These are phyloP conservation scores for Morone chrysops DNA, from an alignment of 2,113 vertebrate species.

Conservation along the genomic window DNA sequence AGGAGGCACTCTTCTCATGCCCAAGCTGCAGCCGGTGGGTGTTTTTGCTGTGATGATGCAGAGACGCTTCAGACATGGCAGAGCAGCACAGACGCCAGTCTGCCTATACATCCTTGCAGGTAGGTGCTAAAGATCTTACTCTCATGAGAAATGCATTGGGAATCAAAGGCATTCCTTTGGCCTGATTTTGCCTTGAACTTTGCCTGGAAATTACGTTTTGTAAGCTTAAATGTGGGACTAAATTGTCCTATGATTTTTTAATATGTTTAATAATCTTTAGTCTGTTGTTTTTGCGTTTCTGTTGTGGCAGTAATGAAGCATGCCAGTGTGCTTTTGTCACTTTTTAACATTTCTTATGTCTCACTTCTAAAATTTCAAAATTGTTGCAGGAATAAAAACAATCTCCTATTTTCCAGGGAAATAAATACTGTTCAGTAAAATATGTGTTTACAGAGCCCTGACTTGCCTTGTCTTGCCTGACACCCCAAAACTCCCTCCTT, in stretches of 20 bases:
- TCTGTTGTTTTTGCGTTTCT: slow-evolving; percentile 15
- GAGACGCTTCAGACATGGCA: slow-evolving; percentile 62
- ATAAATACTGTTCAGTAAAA: slow-evolving; percentile 46
- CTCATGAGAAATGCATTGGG: slow-evolving; percentile 32
- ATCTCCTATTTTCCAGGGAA: slow-evolving; percentile 6
- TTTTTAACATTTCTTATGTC: slow-evolving; percentile 21
- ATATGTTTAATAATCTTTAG: slow-evolving; percentile 22
- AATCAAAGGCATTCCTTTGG: slow-evolving; percentile 16
- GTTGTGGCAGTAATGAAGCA: neutral
- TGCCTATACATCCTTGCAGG: slow-evolving; percentile 60
- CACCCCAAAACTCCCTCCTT: slow-evolving; percentile 36
- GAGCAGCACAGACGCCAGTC: slow-evolving; percentile 53
- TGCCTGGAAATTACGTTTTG: neutral
- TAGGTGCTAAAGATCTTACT: slow-evolving; percentile 57
- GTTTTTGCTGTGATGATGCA: slow-evolving; percentile 55
- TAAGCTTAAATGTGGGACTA: neutral
- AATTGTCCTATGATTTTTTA: neutral
- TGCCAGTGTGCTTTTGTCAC: neutral
- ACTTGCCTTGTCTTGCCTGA: slow-evolving; percentile 41
- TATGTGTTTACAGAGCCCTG: slow-evolving; percentile 59
- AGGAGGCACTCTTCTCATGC: slow-evolving; percentile 87
- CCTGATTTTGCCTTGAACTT: slow-evolving; percentile 20
- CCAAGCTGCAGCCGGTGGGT: slow-evolving; percentile 52
- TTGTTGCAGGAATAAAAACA: neutral
- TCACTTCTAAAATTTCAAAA: neutral